Base-by-base conservation (phyloP, 2,888 invertebrate species). In the Leucophenga maculata region DNA sequence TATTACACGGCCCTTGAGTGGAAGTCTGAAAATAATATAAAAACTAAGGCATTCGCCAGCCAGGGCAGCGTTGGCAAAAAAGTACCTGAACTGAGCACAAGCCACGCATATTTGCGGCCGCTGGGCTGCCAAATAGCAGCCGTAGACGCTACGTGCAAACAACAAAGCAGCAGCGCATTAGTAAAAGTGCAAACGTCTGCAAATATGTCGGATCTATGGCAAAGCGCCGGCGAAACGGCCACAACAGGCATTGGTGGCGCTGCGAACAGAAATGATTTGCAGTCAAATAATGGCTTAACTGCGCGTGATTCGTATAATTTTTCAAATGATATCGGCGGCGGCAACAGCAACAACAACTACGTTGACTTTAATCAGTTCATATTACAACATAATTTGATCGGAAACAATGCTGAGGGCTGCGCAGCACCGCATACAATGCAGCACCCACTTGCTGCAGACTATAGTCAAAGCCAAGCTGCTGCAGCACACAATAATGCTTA, bases 311-410 rank as follows among this genome's bases (percentile, higher is more conserved):
- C 32, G 8, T 39, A 32, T 18, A 60, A 44, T 31, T 54, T 54
- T 54, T 18, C 54, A 6, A 54, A 54, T 54, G 54, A 18, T 20
- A 13, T 54, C 39, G 67, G 72, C 70, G 22, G 50, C 44, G 31
- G 52, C 20, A 71, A 65, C 65, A 77, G 74, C 70, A 87, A 86
- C 72, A 86, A 85, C 72, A 85, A 88, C 74, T 88, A 88, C 74
- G 86, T 88, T n/a, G 83, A 87, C 70, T 88, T 88, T 68, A 88
- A 87, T 78, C 88, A 88, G 72, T 88, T 88, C 72, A 85, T 88
- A 46, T 79, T 86, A 77, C 88, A 88, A 76, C 88, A 88, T 75
- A 88, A 88, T 75, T 73, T 86, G 18, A 70, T 77, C 18, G 75
- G 75, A 20, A 68, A 32, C 22, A 20, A 16, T 48, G 50, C 26